A percentile compares a stretch with the other conserved stretches of the same genome.
These are phyloP conservation scores for Novumbra hubbsi DNA, from an alignment of 2,797 vertebrate species.

Conservation along the genomic window DNA sequence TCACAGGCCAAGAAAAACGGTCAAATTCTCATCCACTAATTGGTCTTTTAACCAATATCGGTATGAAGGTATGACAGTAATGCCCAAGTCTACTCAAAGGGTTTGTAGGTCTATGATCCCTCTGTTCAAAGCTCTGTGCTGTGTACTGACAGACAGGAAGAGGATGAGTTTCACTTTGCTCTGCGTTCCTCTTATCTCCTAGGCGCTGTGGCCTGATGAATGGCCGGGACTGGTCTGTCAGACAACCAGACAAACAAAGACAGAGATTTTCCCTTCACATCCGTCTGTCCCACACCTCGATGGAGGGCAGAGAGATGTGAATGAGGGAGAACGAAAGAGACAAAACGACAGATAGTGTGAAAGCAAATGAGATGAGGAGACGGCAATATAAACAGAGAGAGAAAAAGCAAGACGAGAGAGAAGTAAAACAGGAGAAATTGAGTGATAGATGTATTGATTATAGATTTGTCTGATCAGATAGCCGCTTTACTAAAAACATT, in stretches of 20 bases:
- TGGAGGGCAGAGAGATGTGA: not conserved
- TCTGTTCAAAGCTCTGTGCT: conserved; percentile 3
- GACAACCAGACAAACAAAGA: not conserved
- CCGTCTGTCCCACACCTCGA: not conserved
- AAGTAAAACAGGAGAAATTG: not conserved
- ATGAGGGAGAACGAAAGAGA: not conserved
- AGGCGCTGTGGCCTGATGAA: not conserved
- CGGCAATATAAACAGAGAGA: conserved; percentile 12
- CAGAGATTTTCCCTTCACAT: not conserved
- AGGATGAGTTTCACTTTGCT: not conserved
- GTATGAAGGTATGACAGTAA: too few species aligned
- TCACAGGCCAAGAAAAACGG: too few species aligned
- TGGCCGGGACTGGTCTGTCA: not conserved
- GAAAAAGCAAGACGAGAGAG: not conserved
- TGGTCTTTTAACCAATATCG: too few species aligned
- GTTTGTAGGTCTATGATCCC: not conserved
- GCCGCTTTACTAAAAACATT: not conserved
- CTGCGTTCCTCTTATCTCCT: not conserved
- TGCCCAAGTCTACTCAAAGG: not conserved
- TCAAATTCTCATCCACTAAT: too few species aligned
- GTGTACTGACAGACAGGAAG: not conserved
- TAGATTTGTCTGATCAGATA: not conserved
- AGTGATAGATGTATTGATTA: not conserved
- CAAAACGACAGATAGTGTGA: not conserved
- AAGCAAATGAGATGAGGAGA: not conserved